These are phyloP conservation scores for Spicauda simplicius DNA, from an alignment of 2,888 invertebrate genomes.

Conservation along the genomic window DNA sequence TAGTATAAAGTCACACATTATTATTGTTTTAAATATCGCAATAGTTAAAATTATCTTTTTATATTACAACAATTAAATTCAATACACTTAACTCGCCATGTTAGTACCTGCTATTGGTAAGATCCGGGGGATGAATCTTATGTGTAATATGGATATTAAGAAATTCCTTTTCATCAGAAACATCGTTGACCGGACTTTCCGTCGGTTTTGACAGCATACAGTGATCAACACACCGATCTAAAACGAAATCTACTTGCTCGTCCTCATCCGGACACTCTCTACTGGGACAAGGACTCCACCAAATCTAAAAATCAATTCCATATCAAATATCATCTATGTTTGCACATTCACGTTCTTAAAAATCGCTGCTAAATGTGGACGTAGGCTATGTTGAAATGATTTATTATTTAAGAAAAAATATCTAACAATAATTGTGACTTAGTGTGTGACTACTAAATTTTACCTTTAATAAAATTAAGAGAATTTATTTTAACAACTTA, in stretches of 20 bases:
- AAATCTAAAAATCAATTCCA: slow-evolving; percentile 79
- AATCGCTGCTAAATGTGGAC: not conserved
- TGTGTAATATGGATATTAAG: slow-evolving; percentile 83
- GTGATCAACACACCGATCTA: slow-evolving; percentile 90
- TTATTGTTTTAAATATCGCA: too few species aligned
- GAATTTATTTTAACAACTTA: too few species aligned
- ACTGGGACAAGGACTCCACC: slow-evolving; percentile 94
- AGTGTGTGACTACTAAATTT: too few species aligned
- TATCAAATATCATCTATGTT: not conserved
- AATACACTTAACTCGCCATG: too few species aligned
- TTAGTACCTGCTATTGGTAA: slow-evolving; percentile 66
- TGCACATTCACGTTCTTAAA: not conserved
- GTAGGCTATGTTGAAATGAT: not conserved
- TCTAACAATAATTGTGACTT: too few species aligned
- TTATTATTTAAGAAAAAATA: not conserved
- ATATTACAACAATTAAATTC: too few species aligned
- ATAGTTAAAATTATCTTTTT: too few species aligned
- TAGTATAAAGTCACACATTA: too few species aligned
- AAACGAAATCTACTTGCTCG: slow-evolving; percentile 89
- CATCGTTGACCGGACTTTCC: slow-evolving; percentile 67
- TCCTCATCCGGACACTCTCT: slow-evolving; percentile 91
- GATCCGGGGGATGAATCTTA: slow-evolving; percentile 70
- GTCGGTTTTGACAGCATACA: slow-evolving; percentile 84
- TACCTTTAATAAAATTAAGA: too few species aligned
- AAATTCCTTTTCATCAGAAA: slow-evolving; percentile 80